These are phyloP conservation scores for Drosophila bipectinata DNA, from an alignment of 1,140 invertebrate species.

Conservation along the genomic window DNA sequence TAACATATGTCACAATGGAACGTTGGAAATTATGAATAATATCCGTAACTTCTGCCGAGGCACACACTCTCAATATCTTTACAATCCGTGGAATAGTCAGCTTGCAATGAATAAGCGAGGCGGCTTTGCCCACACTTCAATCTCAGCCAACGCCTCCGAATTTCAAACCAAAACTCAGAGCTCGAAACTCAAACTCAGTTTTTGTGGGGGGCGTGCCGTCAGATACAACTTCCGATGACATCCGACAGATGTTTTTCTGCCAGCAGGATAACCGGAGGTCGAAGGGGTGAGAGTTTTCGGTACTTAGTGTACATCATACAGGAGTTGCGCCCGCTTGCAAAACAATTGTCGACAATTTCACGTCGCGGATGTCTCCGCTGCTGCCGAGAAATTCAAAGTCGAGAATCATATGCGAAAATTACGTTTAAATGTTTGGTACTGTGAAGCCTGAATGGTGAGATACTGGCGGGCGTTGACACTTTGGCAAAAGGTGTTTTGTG, in stretches of 20 bases:
- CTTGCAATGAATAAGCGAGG: constrained; percentile 64
- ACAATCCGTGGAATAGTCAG: constrained; percentile 48
- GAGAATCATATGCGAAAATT: constrained; percentile 43
- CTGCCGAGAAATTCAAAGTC: constrained; percentile 25
- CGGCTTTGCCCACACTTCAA: constrained; percentile 36
- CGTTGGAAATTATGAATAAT: constrained; percentile 81
- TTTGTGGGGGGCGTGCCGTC: constrained; percentile 72
- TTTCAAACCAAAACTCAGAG: constrained; percentile 1
- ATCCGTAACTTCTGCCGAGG: constrained; percentile 69
- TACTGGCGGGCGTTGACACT: constrained; percentile 70
- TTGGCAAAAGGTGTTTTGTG: constrained; percentile 64
- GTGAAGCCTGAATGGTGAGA: constrained; percentile 28
- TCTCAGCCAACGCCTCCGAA: constrained; percentile 35
- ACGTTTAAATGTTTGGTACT: constrained; percentile 51
- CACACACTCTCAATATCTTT: constrained; percentile 11
- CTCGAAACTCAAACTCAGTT: constrained; percentile 11
- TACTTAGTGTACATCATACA: constrained; percentile 1
- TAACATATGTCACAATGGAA: constrained; percentile 58
- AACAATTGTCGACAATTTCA: constrained; percentile 70
- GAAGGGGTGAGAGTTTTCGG: constrained; percentile 2
- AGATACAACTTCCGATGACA: constrained; percentile 81
- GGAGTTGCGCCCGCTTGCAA: constrained; percentile 71
- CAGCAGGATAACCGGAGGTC: constrained; percentile 28
- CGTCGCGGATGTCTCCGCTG: constrained; percentile 67
- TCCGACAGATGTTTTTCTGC: constrained; percentile 75